A percentile compares a stretch with the other conserved stretches of the same genome.
These are phyloP conservation scores for Saccopteryx bilineata DNA, from an alignment of 2,113 vertebrate genomes.

Conservation along the genomic window DNA sequence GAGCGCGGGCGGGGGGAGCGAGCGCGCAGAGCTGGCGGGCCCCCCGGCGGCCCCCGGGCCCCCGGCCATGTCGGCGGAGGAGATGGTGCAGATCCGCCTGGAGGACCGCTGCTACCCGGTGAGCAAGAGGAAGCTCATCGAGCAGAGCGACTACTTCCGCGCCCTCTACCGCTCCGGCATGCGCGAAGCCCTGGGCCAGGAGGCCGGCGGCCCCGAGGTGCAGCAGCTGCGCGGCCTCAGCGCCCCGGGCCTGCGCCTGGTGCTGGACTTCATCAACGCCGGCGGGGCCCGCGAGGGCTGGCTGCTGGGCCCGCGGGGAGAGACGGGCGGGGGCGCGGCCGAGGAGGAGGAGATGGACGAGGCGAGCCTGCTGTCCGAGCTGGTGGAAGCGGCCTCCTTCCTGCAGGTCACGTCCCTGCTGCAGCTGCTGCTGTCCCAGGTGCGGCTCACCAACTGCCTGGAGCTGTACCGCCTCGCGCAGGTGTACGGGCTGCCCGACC, in stretches of 20 bases:
- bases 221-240: conserved; percentile 96
- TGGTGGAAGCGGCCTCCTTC: conserved; percentile 96
- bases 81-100: conserved; percentile 93
- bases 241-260: conserved; percentile 93
- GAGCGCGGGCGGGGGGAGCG: conserved; percentile 40
- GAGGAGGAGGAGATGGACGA: conserved; percentile 83
- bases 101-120: conserved; percentile 94
- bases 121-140: conserved; percentile 95
- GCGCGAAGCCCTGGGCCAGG: conserved; percentile 90
- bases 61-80: conserved; percentile 90
- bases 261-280: conserved; percentile 96
- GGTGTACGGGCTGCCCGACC: conserved; percentile 94
- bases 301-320: conserved; percentile 79
- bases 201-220: conserved; percentile 88
- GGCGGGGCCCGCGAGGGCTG: conserved; percentile 80
- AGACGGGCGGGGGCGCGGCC: conserved; percentile 55
- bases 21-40: not conserved
- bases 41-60: not conserved
- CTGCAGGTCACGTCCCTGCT: conserved; percentile 95
- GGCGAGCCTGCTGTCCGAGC: conserved; percentile 90
- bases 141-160: conserved; percentile 97
- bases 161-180: conserved; percentile 97
- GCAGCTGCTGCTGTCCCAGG: conserved; percentile 92
- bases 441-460: conserved; percentile 93
- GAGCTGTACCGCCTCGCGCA: conserved; percentile 94